Conservation (phyloP, 1,140 invertebrate species). For the Eurosta solidaginis region DNA sequence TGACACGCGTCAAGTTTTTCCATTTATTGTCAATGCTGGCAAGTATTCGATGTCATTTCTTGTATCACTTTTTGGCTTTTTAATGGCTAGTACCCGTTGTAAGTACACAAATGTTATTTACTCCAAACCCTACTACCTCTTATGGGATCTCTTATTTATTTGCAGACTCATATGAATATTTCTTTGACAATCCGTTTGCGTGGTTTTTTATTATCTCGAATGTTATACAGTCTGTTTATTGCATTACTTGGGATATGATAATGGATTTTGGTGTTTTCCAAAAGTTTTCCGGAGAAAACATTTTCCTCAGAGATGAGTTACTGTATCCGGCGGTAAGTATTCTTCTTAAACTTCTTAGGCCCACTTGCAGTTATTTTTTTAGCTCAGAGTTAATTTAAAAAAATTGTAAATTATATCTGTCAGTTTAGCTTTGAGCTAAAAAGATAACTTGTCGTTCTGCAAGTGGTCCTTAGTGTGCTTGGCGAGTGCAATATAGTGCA, state of each 20-base stretch:
- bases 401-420: no score
- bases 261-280: conserved; percentile 97
- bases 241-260: conserved; percentile 91
- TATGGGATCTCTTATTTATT: not conserved
- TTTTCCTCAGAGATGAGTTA: conserved; percentile 73
- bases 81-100: conserved; percentile 34
- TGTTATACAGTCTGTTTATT: conserved; percentile 78
- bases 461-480: no score
- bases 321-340: conserved; percentile 67
- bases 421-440: no score
- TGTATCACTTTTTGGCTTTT: conserved; percentile 67
- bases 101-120: not conserved
- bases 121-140: not conserved
- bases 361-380: not conserved
- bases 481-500: no score
- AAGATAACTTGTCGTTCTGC: no score
- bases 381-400: no score
- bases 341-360: not conserved
- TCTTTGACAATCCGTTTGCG: conserved; percentile 76
- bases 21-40: conserved; percentile 78
- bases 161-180: conserved; percentile 65
- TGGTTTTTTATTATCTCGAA: conserved; percentile 78
- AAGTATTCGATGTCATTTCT: conserved; percentile 85
- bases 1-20: conserved; percentile 66
- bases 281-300: conserved; percentile 78